Evolutionary conservation across 2,888 invertebrate species (phyloP), one percentile per base, ranked within the genome.

Genomic region (Microchrysa polita): DNA sequence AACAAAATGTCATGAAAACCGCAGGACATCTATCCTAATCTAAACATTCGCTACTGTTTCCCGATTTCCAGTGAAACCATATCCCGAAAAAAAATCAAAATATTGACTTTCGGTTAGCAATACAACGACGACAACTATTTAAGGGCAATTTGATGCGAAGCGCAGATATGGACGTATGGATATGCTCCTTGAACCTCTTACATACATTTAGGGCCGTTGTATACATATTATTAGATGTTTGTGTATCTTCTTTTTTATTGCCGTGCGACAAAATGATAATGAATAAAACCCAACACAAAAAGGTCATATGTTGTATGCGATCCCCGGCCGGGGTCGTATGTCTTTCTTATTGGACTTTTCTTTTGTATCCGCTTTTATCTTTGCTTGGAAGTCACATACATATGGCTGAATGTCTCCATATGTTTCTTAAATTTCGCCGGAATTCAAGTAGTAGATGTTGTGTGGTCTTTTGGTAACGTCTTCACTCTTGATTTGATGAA

Each of bases 341-440:
- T 34, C 27, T 34, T 34, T 34, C 27, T 34, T 34, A n/a, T n/a
- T n/a, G n/a, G n/a, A n/a, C 27, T 34, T 34, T 34, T 34, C 16
- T 65, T 60, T 65, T 65, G 7, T 34, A 65, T 65, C n/a, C n/a
- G 65, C 44, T 48, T 65, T 65, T 48, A 65, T 65, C 65, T n/a
- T n/a, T n/a, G n/a, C n/a, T n/a, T 65, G 9, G 7, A 65, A 65
- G 65, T 48, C 61, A 61, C 23, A 44, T 55, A 20, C 16, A 4
- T 48, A 4, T 12, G 2, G 48, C 2, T 48, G 27, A 7, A 5
- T 7, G 27, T 34, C 27, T n/a, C 16, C 48, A n/a, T 48, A 12
- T 48, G 48, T n/a, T 48, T 48, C 14, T n/a, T 48, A 12, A 48
- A 48, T 48, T 48, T 48, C 48, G 14, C 48, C 48, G 48, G 48